Conservation (phyloP, 2,113 vertebrate genomes). For the Spermophilus dauricus region DNA sequence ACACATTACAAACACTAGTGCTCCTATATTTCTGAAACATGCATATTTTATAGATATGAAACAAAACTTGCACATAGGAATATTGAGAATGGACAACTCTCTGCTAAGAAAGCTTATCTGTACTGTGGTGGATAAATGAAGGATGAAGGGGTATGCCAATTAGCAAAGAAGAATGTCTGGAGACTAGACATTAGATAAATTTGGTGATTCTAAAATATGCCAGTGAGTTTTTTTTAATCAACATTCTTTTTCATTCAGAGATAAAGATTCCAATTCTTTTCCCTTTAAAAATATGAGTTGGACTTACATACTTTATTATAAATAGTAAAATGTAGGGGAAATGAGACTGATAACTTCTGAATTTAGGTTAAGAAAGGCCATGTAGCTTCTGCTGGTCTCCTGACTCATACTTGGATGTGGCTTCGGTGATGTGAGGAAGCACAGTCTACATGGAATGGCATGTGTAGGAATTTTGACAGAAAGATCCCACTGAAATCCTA, state of each 20-base stretch:
- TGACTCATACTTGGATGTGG: not conserved
- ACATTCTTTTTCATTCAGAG: not conserved
- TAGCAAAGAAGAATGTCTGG: not conserved
- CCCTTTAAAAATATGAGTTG: not conserved
- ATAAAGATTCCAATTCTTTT: not conserved
- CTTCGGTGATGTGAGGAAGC: not conserved
- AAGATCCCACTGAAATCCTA: not conserved
- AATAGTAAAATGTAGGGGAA: not conserved
- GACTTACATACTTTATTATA: not conserved
- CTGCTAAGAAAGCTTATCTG: not conserved
- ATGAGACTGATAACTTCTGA: not conserved
- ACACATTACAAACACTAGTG: not conserved
- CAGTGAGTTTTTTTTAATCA: not conserved
- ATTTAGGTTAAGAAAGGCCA: not conserved
- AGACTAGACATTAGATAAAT: not conserved
- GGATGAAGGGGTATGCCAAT: not conserved
- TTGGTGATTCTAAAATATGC: not conserved
- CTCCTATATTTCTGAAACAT: not conserved
- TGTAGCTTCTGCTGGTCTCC: not conserved
- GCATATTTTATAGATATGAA: not conserved
- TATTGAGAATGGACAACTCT: not conserved
- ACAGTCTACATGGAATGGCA: accelerated
- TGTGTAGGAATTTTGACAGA: not conserved
- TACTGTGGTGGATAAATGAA: not conserved
- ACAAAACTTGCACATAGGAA: not conserved